These are phyloP conservation scores for Drosophila longiperda DNA, from an alignment of 2,888 invertebrate species.

Conservation along the genomic window DNA sequence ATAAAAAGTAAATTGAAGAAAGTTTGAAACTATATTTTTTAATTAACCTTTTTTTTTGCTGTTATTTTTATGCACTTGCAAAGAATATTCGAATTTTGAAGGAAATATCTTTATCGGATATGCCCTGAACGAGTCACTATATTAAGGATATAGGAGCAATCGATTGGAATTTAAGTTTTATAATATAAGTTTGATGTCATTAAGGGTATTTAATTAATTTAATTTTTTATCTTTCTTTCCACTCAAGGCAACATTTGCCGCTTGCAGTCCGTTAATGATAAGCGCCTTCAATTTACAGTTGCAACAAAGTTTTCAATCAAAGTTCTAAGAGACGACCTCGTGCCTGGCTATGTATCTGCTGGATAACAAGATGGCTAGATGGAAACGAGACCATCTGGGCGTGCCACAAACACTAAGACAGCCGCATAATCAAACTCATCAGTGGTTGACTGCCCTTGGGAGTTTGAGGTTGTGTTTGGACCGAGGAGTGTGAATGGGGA, in stretches of 20 bases:
- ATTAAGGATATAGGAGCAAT: background rate
- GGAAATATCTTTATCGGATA: background rate
- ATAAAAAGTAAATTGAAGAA: background rate
- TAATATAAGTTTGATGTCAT: background rate
- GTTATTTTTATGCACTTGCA: background rate
- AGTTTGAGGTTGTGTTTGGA: background rate
- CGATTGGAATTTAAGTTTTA: no score
- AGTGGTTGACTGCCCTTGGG: slow-evolving; percentile 6
- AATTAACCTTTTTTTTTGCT: background rate
- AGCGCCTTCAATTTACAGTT: slow-evolving; percentile 1
- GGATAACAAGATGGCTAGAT: slow-evolving; percentile 22
- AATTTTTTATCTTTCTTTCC: background rate
- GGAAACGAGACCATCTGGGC: slow-evolving; percentile 21
- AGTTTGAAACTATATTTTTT: background rate
- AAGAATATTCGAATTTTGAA: background rate
- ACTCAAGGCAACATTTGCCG: background rate
- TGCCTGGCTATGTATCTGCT: slow-evolving; percentile 13
- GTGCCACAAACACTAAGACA: slow-evolving; percentile 4
- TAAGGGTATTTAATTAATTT: background rate
- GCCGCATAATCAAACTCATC: slow-evolving; percentile 35
- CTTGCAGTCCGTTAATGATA: slow-evolving; percentile 4
- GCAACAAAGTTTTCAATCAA: slow-evolving; percentile 19
- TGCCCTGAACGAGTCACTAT: background rate
- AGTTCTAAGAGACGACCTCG: slow-evolving; percentile 4
- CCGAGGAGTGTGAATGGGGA: background rate